Evolutionary conservation across 2,797 vertebrate genomes (phyloP).

Genomic region (Lagorchestes hirsutus): DNA sequence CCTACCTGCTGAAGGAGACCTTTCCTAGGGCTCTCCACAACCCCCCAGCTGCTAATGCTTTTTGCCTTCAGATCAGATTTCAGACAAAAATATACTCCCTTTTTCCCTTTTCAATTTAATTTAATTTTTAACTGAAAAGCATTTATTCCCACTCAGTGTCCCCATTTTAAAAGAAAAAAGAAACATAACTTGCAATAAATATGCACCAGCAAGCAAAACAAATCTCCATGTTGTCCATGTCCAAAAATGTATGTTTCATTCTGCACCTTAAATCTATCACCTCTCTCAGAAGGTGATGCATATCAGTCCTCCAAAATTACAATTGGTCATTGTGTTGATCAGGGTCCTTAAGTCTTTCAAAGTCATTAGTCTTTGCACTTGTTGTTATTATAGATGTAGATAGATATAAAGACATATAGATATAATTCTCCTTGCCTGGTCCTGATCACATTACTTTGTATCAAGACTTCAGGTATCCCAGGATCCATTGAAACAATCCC

Average conservation of each 20-base stretch:
- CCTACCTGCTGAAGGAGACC: background rate
- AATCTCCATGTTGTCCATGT: background rate
- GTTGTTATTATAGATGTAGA: background rate
- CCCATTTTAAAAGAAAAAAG: background rate
- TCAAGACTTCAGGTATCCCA: background rate
- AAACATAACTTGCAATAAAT: background rate
- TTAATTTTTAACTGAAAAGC: background rate
- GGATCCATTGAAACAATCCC: background rate
- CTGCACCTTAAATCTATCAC: background rate
- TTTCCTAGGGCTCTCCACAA: background rate
- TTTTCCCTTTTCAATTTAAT: background rate
- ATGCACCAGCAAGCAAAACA: background rate
- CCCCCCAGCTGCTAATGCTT: background rate
- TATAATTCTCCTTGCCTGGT: background rate
- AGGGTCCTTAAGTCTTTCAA: background rate
- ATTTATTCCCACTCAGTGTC: background rate
- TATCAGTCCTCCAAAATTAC: background rate
- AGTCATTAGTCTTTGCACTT: background rate
- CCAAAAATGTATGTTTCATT: background rate
- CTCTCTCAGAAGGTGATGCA: background rate
- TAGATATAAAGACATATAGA: too few species aligned
- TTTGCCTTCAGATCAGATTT: background rate
- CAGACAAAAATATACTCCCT: background rate
- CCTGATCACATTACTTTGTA: background rate
- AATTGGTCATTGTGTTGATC: background rate